These are phyloP conservation scores for Perca flavescens DNA, from an alignment of 2,113 vertebrate genomes.

Conservation along the genomic window DNA sequence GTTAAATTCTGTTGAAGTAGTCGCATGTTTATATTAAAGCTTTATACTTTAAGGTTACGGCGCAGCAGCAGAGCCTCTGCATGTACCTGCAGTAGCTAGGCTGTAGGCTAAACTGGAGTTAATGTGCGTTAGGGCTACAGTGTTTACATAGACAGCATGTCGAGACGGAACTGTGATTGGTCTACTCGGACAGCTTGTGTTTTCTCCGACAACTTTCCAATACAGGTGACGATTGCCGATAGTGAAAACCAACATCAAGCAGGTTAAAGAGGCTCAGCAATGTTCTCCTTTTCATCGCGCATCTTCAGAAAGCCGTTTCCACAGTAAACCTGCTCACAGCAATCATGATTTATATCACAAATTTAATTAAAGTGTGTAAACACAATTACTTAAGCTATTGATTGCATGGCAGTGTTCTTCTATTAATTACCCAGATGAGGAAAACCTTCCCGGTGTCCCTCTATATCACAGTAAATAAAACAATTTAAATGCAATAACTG, in stretches of 20 bases:
- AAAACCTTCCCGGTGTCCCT: background rate
- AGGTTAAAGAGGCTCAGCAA: background rate
- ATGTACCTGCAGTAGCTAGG: background rate
- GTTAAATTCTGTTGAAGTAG: background rate
- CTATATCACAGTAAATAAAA: background rate
- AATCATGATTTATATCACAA: background rate
- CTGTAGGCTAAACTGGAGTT: background rate
- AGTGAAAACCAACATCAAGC: background rate
- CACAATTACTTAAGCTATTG: background rate
- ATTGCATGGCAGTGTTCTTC: background rate
- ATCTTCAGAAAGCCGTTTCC: background rate
- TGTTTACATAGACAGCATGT: too few relatives aligned
- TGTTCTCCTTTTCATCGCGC: background rate
- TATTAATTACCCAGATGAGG: background rate
- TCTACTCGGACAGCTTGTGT: too few relatives aligned
- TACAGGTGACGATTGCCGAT: background rate
- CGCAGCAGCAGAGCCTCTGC: background rate
- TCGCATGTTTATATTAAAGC: background rate
- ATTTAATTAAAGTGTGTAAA: background rate
- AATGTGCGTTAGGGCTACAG: too few relatives aligned
- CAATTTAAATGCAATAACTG: background rate
- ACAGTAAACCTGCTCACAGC: background rate
- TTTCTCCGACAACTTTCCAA: too few relatives aligned
- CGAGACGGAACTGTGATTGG: too few relatives aligned
- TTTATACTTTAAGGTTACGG: background rate